Evolutionary conservation across 1,140 invertebrate species (phyloP), one percentile per base, ranked within the genome.

Genomic region (Cherax quadricarinatus): DNA sequence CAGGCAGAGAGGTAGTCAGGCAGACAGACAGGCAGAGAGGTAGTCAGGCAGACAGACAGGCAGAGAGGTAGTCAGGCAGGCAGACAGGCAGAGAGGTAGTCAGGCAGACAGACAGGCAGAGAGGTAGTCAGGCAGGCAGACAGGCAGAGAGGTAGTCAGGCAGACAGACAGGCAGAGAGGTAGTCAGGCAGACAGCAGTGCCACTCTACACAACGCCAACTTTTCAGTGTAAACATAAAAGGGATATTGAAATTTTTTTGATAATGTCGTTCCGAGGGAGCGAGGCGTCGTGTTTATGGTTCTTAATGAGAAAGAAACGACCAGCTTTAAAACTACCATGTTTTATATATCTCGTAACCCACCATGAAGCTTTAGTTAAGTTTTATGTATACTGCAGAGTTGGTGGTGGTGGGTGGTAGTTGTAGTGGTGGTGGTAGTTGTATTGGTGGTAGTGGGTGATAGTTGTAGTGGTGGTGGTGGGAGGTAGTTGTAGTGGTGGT

Each of bases 251-350:
- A 89, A 16, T 70, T 70, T 0, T 30, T 88, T 79, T 80, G 62
- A 79, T n/a, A 75, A 75, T 78, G 86, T 88, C 86, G 86, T 88
- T 88, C 51, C 60, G 78, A 53, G 24, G 16, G 48, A 51, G n/a
- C 62, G 60, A 21, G 10, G 80, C 49, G 53, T 18, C n/a, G 57
- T 82, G 88, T 89, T 89, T 81, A 89, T 73, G 80, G 60, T 30
- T 83, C 79, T 83, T 89, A 83, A 89, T 89, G 88, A 73, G 79
- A 66, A 83, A 82, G 88, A 73, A 83, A 89, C 62, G 88, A 82
- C 80, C 88, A 49, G 79, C 24, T 41, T 4, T 57, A 83, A 30
- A 24, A 30, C 5, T n/a, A 24, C 4, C 5, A 75, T 75, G 70
- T 75, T 12, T 30, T 30, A 30, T 21, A 75, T 21, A 7, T 6